phyloP scores from a whole-genome alignment of 2,888 invertebrate species.

The Malacosoma neustria region DNA sequence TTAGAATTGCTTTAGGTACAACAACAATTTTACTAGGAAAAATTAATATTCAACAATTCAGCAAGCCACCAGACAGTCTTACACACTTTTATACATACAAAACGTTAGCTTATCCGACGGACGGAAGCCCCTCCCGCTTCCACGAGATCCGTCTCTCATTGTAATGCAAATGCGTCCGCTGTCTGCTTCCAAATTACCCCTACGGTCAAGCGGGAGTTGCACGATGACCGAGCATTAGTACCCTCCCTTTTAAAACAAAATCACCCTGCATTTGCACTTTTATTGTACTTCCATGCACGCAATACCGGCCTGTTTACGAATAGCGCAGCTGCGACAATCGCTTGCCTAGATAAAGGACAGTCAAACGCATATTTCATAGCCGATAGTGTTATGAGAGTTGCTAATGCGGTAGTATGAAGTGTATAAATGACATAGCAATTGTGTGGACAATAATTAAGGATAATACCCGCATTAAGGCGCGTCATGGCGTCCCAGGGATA shows the following conservation, averaged over 20 bases:
- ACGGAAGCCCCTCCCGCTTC: conserved; percentile 50
- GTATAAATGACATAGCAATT: conserved; percentile 53
- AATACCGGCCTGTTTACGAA: conserved; percentile 32
- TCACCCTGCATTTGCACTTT: conserved; percentile 33
- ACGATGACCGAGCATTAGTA: conserved; percentile 65
- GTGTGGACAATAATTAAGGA: conserved; percentile 63
- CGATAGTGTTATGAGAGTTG: conserved; percentile 61
- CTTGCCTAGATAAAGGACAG: conserved; percentile 22
- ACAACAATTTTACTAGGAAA: conserved; percentile 23
- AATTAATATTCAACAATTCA: conserved; percentile 54
- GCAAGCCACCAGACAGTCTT: conserved; percentile 36
- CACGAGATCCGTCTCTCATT: conserved; percentile 59
- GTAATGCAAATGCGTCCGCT: conserved; percentile 70
- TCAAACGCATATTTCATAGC: conserved; percentile 57
- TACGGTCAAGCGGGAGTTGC: conserved; percentile 63
- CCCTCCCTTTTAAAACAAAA: conserved; percentile 62
- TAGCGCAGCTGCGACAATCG: conserved; percentile 27
- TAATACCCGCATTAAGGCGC: conserved; percentile 36
- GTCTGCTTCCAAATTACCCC: conserved; percentile 73
- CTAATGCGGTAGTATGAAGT: conserved; percentile 56
- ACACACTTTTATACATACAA: conserved; percentile 51
- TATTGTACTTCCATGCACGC: conserved; percentile 18
- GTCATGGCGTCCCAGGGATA: conserved; percentile 43
- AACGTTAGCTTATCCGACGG: conserved; percentile 53
- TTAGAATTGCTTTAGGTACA: conserved; percentile 9